Base-by-base conservation (phyloP, 2,888 invertebrate species). In the Protodeltote pygarga region DNA sequence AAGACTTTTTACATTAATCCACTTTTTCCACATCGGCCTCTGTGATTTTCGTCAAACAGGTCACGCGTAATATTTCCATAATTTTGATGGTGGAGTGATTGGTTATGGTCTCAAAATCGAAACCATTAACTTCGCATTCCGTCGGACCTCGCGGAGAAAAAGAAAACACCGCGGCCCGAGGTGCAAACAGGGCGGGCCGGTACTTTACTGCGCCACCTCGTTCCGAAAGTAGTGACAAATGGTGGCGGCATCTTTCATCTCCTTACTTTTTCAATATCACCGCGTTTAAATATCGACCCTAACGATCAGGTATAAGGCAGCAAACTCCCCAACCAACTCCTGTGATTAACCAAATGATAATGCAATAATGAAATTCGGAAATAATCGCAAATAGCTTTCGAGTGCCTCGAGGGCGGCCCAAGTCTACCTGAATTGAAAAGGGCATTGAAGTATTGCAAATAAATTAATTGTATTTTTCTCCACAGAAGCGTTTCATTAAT, bases 141-240 rank as follows among this genome's bases (percentile, higher is more conserved):
- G 65, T 49, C 71, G 39, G 45, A 70, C 61, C 65, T 71, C 68
- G 67, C 61, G 55, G 57, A 75, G 74, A 80, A 82, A 84, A 81
- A 81, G 77, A 81, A 78, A 80, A 79, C 68, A 68, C 48, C 44
- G 61, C 64, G 62, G 72, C 72, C 71, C 62, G 83, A 84, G 84
- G 87, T 85, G 85, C 81, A 82, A 88, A 86, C 85, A 84, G 88
- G 89, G 89, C 89, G 90, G 87, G 83, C 83, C 83, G 69, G 74
- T 73, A 80, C 82, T 82, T 85, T 81, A 81, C 82, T 67, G 76
- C 75, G 77, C 78, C 89, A 90, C 83, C 88, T 87, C 85, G 83
- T 88, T 86, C 83, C 84, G 68, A 88, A 87, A 85, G 75, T 87
- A 83, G 88, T 90, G 89, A 91, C 90, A 91, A 90, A 90, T 91